Base-by-base conservation (phyloP, 2,797 vertebrate species). In the Urosaurus nigricauda region DNA sequence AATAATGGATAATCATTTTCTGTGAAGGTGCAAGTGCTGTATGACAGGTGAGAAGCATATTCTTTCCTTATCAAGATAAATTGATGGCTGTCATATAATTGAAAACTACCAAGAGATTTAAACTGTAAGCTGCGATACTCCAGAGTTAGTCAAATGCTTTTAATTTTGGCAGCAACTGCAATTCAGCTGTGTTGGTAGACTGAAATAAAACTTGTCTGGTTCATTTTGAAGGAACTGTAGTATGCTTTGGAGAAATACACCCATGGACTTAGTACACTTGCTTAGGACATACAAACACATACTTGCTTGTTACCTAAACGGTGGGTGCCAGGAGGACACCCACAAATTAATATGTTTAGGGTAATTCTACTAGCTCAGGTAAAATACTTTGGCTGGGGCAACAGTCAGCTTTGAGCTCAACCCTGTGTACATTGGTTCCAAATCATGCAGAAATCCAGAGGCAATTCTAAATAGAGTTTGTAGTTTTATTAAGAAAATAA, bases 101-200 rank as follows among this genome's bases (percentile, higher is more conserved):
- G 40, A 88, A 63, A 40, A 37, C 53, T 75, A 6, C 17, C n/a
- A 78, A 86, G n/a, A 77, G 79, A 84, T 1, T 16, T 68, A 73
- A 85, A 75, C 37, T 43, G n/a, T 71, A 83, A 92, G 70, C 24
- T 19, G 37, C 85, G 9, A 5, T 86, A n/a, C 37, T 84, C 4
- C 26, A 84, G 68, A 32, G 21, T 90, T 77, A 88, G 3, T 16
- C 11, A 86, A 91, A 83, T 4, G 84, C 37, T 63, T 73, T 88
- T 13, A 2, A 53, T 19, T 87, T 94, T 24, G 63, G 1, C 1
- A 73, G 16, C 56, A 29, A 32, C 0, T 75, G 2, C 53, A n/a
- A 24, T 89, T 79, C 4, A 79, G 51, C 40, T 88, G 16, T 63
- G n/a, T 83, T 87, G 43, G 11, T 43, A 87, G 0, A 1, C 70